Conservation (phyloP, 2,797 vertebrate genomes). For the Peromyscus nudipes region DNA sequence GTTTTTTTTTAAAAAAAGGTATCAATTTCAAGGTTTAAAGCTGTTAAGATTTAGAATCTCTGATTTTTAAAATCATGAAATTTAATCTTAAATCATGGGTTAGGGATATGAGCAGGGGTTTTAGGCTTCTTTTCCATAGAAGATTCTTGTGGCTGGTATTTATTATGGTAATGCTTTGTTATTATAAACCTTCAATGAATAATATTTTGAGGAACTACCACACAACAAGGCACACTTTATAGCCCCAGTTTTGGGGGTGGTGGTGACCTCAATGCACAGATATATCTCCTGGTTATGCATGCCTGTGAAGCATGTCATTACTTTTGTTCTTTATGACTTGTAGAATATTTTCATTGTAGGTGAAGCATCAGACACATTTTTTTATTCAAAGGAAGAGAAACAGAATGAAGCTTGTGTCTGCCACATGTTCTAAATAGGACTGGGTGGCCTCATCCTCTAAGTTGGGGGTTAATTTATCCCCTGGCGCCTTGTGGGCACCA, state of each 20-base stretch:
- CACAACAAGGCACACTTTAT: constrained; percentile 87
- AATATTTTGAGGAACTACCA: constrained; percentile 83
- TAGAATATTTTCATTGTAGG: constrained; percentile 79
- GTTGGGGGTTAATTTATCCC: constrained; percentile 55
- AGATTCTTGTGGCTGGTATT: constrained; percentile 86
- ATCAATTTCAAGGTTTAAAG: constrained; percentile 78
- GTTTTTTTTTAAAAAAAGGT: constrained; percentile 32
- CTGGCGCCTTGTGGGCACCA: neutral
- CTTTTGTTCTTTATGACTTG: constrained; percentile 76
- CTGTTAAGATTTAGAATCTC: constrained; percentile 77
- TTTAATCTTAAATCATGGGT: constrained; percentile 81
- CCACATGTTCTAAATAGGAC: constrained; percentile 38
- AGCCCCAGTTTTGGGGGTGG: neutral
- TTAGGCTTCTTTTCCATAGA: constrained; percentile 73
- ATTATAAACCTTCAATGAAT: constrained; percentile 84
- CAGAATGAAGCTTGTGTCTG: constrained; percentile 66
- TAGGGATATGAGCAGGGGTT: constrained; percentile 73
- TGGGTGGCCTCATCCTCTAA: constrained; percentile 22
- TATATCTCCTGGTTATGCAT: constrained; percentile 80
- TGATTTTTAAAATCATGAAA: constrained; percentile 78
- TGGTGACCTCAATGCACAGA: constrained; percentile 71
- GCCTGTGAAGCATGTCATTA: constrained; percentile 73
- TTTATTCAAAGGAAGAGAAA: constrained; percentile 75
- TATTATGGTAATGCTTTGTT: constrained; percentile 87
- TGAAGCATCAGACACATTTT: constrained; percentile 79